Evolutionary conservation across 1,140 invertebrate species (phyloP).

Genomic region (Chymomyza costata): DNA sequence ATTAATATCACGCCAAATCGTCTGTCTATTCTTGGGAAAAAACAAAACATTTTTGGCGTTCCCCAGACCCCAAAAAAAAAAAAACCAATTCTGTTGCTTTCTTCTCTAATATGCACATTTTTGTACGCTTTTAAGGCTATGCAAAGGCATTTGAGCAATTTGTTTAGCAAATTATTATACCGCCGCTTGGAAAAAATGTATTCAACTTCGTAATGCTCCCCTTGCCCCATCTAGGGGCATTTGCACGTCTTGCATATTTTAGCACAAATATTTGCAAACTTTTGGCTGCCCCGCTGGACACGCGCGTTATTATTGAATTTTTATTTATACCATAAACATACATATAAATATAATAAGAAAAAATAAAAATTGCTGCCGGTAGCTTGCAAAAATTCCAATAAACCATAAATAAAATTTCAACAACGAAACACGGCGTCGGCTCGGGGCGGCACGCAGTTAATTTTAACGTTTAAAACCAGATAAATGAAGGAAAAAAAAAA

Average conservation of each 20-base stretch:
- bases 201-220: too few relatives aligned
- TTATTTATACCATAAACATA: too few relatives aligned
- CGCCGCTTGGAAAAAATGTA: too few relatives aligned
- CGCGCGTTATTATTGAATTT: constrained; percentile 56
- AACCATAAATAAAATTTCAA: constrained; percentile 71
- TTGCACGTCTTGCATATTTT: constrained; percentile 45
- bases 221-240: constrained; percentile 30
- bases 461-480: too few relatives aligned
- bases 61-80: constrained; percentile 1
- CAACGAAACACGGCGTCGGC: constrained; percentile 67
- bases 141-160: neutral
- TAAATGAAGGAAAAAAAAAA: constrained; percentile 32
- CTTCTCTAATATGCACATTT: constrained; percentile 3
- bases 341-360: too few relatives aligned
- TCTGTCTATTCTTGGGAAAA: too few relatives aligned
- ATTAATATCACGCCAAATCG: too few relatives aligned
- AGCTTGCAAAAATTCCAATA: constrained; percentile 70
- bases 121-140: neutral
- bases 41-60: too few relatives aligned
- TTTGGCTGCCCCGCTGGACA: constrained; percentile 19
- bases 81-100: constrained; percentile 7
- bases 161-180: too few relatives aligned
- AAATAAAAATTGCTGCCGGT: constrained; percentile 62
- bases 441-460: constrained; percentile 47
- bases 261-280: constrained; percentile 43